Evolutionary conservation across 2,888 invertebrate genomes (phyloP), one percentile per base, ranked within the genome.

Genomic region (Celastrina argiolus): DNA sequence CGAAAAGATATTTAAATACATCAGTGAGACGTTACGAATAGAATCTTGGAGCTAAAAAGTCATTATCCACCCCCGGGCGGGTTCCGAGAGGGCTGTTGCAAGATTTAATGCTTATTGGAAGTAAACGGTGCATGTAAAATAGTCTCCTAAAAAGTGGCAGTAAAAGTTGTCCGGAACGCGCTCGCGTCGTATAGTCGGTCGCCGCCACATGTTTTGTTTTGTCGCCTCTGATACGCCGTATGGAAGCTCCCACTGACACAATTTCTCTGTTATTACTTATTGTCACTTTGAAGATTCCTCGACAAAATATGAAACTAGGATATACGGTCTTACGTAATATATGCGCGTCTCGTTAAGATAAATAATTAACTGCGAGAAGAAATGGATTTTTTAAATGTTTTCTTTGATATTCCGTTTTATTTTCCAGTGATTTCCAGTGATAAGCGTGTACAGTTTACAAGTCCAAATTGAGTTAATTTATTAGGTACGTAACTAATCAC

Each of bases 261-360:
- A 78, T 81, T 81, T 78, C 78, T 78, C 79, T 79, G 78, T 76
- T 73, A 74, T 75, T 73, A 72, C 73, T 76, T 73, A 74, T 75
- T 73, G 73, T 74, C 74, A 75, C 76, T 78, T 70, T 77, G 75
- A 77, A 75, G 75, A 75, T 76, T 74, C 76, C 74, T 74, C 73
- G 73, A 75, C 70, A 64, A 70, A 61, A 56, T 34, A 66, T 45
- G 69, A 61, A 67, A 67, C 42, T 64, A 64, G 64, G 36, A 69
- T 66, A 66, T 68, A 56, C 41, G 66, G 59, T 36, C 58, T 64
- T 34, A 22, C 22, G 51, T 26, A 26, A 51, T 51, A 45, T 18
- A 18, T 51, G 51, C 51, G 22, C 51, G 51, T 22, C 51, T 51
- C 51, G 22, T 22, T 51, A 51, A 7, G 22, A 22, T 12, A 51